A percentile compares a stretch with the other conserved stretches of the same genome.
phyloP scores from a whole-genome alignment of 2,797 vertebrate genomes.

The Rallus crepitans region DNA sequence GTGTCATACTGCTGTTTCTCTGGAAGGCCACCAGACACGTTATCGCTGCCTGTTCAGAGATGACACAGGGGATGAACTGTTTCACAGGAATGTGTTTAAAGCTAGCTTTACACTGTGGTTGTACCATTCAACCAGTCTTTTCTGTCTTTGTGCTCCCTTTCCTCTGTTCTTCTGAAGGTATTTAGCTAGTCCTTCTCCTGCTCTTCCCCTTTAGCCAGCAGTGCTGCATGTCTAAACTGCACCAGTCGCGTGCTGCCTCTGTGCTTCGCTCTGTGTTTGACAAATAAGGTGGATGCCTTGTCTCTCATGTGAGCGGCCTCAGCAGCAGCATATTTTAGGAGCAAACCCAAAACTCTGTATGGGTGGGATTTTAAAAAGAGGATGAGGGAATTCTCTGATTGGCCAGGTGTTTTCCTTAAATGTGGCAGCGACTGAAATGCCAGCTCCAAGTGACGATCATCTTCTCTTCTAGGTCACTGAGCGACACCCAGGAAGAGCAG shows the following conservation, averaged over 20 bases:
- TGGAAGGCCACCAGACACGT: rapidly evolving
- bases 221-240: neutral
- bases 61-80: neutral
- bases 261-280: neutral
- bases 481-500: slow-evolving; percentile 33
- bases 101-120: neutral
- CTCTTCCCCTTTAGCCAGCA: neutral
- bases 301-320: rapidly evolving
- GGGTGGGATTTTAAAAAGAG: neutral
- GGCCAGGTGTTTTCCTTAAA: neutral
- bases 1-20: neutral
- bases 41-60: neutral
- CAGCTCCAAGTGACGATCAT: neutral
- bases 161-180: neutral
- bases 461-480: slow-evolving; percentile 57
- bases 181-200: neutral
- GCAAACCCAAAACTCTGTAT: neutral
- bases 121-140: neutral
- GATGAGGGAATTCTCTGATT: neutral
- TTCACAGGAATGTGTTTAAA: rapidly evolving
- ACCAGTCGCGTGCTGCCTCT: rapidly evolving
- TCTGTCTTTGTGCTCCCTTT: neutral
- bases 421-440: neutral
- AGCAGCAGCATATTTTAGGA: neutral
- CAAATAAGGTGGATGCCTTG: rapidly evolving